These are phyloP conservation scores for Tholera decimalis DNA, from an alignment of 2,888 invertebrate species.

Conservation along the genomic window DNA sequence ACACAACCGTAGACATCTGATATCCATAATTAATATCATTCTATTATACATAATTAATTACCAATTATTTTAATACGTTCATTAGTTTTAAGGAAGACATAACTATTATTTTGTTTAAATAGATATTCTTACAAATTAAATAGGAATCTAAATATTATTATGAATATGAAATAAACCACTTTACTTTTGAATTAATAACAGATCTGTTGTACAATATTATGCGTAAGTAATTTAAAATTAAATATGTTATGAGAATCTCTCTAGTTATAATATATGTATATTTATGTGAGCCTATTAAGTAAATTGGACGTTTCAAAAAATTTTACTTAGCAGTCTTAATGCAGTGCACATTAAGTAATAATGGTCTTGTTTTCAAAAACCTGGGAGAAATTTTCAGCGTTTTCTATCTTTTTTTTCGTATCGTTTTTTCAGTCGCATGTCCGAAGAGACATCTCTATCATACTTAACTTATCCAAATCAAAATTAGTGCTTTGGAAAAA, in stretches of 20 bases:
- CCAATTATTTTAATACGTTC: slow-evolving; percentile 52
- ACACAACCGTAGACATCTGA: slow-evolving; percentile 21
- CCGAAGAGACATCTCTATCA: no score
- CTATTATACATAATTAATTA: slow-evolving; percentile 61
- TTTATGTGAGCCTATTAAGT: not conserved
- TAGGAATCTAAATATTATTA: slow-evolving; percentile 24
- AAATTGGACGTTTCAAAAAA: not conserved
- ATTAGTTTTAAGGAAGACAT: slow-evolving; percentile 49
- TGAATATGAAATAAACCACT: not conserved
- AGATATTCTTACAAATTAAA: slow-evolving; percentile 38
- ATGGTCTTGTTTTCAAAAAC: not conserved
- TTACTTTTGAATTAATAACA: not conserved
- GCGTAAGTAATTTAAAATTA: not conserved
- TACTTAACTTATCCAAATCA: no score
- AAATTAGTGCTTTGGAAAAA: no score
- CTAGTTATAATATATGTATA: no score
- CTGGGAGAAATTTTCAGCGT: not conserved
- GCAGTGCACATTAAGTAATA: not conserved
- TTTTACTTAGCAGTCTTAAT: no score
- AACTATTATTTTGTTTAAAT: slow-evolving; percentile 36
- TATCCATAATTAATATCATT: slow-evolving; percentile 39
- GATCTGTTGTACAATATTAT: not conserved
- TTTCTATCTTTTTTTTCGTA: no score
- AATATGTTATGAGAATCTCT: not conserved
- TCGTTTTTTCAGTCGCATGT: no score